Conservation (phyloP, 2,888 invertebrate species). For the Muscina levida region DNA sequence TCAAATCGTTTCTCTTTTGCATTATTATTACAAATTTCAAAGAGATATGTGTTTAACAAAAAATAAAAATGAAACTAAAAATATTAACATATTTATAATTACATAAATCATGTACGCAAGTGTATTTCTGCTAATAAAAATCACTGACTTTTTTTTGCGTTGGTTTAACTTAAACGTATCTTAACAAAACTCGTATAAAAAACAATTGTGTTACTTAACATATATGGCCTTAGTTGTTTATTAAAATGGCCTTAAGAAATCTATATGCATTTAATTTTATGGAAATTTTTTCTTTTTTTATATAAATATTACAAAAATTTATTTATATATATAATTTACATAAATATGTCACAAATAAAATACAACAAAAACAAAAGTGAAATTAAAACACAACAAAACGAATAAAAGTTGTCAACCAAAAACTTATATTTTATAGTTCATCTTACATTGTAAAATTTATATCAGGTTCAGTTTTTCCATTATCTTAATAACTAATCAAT, state of each 20-base stretch:
- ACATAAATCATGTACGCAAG: neutral
- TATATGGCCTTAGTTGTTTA: slow-evolving; percentile 2
- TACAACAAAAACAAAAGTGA: neutral
- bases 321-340: too few species aligned
- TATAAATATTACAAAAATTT: slow-evolving; percentile 8
- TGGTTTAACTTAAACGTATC: neutral
- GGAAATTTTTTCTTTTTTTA: neutral
- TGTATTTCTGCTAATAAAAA: neutral
- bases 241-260: slow-evolving; percentile 6
- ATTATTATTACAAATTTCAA: too few species aligned
- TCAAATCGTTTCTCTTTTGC: too few species aligned
- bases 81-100: neutral
- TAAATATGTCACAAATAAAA: neutral
- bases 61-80: neutral
- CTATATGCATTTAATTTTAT: neutral
- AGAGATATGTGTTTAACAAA: neutral
- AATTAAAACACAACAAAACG: neutral
- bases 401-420: neutral
- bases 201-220: slow-evolving; percentile 16
- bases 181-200: neutral
- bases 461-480: slow-evolving; percentile 1
- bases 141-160: neutral
- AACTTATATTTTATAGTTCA: neutral
- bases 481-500: slow-evolving; percentile 43
- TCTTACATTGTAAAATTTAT: slow-evolving; percentile 13